phyloP scores from a whole-genome alignment of 2,888 invertebrate species.

The Hydriomena furcata region DNA sequence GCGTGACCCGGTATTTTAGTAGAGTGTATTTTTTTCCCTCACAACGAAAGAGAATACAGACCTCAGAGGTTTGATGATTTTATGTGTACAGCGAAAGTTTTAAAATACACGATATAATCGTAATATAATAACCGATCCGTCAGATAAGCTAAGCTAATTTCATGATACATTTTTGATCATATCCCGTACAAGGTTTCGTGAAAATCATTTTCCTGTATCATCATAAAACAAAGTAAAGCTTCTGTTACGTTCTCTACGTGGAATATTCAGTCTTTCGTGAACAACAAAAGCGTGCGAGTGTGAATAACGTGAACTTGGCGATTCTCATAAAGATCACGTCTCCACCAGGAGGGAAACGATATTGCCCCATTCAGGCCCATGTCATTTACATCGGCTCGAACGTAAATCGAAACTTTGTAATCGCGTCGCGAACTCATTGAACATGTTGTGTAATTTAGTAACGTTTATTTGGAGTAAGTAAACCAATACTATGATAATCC shows the following conservation, averaged over 20 bases:
- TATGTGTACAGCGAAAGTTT: conserved; percentile 18
- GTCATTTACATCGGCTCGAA: conserved; percentile 33
- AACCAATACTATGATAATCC: conserved; percentile 2
- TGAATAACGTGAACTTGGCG: conserved; percentile 29
- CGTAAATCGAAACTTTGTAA: conserved; percentile 45
- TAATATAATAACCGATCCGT: background rate
- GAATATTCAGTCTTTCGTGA: conserved; percentile 18
- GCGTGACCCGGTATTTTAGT: too few relatives aligned
- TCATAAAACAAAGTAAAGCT: conserved; percentile 22
- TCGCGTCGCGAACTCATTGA: conserved; percentile 33
- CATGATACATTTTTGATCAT: background rate
- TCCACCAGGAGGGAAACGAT: conserved; percentile 29
- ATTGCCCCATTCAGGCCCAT: conserved; percentile 35
- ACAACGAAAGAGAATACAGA: too few relatives aligned
- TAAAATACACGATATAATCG: conserved; percentile 5
- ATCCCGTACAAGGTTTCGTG: too few relatives aligned
- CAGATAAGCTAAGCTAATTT: conserved; percentile 1
- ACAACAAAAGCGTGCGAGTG: conserved; percentile 12
- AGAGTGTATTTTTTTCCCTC: too few relatives aligned
- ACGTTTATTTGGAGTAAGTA: background rate
- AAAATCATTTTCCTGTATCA: conserved; percentile 7
- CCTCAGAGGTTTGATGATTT: conserved; percentile 6
- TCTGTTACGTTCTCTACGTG: conserved; percentile 19
- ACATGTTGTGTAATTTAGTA: conserved; percentile 26
- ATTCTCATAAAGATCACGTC: conserved; percentile 49